A percentile compares a stretch with the other conserved stretches of the same genome.
Evolutionary conservation across 2,888 invertebrate genomes (phyloP).

Genomic region (Melanostoma scalare): DNA sequence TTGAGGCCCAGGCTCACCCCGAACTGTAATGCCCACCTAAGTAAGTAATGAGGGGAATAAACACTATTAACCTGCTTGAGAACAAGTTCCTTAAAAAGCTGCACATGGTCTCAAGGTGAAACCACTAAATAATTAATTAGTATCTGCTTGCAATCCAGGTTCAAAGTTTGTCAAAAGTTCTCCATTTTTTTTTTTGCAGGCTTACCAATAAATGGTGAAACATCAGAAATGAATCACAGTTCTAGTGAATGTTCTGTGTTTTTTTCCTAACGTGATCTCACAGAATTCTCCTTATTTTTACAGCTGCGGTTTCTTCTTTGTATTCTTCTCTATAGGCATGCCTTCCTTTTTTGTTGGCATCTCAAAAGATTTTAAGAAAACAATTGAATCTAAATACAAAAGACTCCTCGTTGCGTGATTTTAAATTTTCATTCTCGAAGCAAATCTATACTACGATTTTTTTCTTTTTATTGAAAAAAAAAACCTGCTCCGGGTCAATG

Average conservation of each 20-base stretch:
- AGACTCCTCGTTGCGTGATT: conserved; percentile 14
- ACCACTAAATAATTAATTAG: conserved; percentile 10
- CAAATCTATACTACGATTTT: not conserved
- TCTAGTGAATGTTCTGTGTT: not conserved
- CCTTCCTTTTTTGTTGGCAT: not conserved
- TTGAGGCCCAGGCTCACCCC: too few species aligned
- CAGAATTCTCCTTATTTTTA: not conserved
- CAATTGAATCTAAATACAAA: conserved; percentile 7
- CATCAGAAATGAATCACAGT: conserved; percentile 14
- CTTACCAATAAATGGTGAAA: too few species aligned
- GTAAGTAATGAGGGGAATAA: conserved; percentile 11
- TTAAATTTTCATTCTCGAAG: conserved; percentile 3
- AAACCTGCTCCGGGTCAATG: conserved; percentile 7
- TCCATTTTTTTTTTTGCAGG: not conserved
- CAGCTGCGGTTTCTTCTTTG: conserved; percentile 3
- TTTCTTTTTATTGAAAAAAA: conserved; percentile 5
- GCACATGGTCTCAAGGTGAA: conserved; percentile 11
- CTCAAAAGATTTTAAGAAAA: conserved; percentile 12
- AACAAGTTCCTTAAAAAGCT: conserved; percentile 31
- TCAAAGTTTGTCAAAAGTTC: conserved; percentile 6
- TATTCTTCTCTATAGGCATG: not conserved
- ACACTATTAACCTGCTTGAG: not conserved
- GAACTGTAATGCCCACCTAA: too few species aligned
- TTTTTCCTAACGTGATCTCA: conserved; percentile 18
- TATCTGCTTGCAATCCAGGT: conserved; percentile 31